Evolutionary conservation across 2,113 vertebrate genomes (phyloP).

Genomic region (Ochotona princeps): DNA sequence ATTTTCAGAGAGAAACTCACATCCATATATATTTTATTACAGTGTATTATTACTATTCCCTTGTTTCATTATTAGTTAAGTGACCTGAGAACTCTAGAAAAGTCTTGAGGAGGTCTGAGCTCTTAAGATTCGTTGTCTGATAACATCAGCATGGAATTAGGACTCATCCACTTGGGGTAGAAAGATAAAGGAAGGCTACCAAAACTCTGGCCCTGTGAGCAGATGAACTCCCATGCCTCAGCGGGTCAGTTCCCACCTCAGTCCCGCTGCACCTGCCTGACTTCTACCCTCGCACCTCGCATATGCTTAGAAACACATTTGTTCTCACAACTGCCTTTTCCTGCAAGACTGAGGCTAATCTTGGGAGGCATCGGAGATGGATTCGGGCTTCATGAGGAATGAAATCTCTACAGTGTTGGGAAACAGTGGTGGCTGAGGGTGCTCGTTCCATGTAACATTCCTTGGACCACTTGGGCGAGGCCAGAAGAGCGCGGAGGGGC

Average conservation of each 20-base stretch:
- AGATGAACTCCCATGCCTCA: not conserved
- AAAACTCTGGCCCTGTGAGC: rapidly evolving
- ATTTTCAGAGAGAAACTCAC: too few species aligned
- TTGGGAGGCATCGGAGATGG: not conserved
- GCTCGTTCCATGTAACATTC: not conserved
- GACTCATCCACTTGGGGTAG: rapidly evolving
- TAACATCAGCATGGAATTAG: too few species aligned
- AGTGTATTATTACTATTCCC: too few species aligned
- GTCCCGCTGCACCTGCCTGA: too few species aligned
- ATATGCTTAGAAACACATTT: not conserved
- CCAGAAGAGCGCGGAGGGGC: not conserved
- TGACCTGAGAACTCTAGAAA: not conserved
- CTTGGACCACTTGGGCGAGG: not conserved
- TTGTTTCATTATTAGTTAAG: too few species aligned
- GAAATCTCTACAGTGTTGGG: not conserved
- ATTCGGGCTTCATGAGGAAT: not conserved
- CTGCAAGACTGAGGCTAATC: not conserved
- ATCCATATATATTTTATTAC: too few species aligned
- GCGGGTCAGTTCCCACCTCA: not conserved
- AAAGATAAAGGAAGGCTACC: not conserved
- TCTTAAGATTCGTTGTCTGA: not conserved
- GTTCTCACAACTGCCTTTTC: not conserved
- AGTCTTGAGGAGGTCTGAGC: not conserved
- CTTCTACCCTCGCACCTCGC: not conserved
- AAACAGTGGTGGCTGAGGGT: not conserved